Percentiles rank a stretch among this genome's conserved stretches.
Evolutionary conservation across 2,113 vertebrate species (phyloP).

Genomic region (Holacanthus passer): DNA sequence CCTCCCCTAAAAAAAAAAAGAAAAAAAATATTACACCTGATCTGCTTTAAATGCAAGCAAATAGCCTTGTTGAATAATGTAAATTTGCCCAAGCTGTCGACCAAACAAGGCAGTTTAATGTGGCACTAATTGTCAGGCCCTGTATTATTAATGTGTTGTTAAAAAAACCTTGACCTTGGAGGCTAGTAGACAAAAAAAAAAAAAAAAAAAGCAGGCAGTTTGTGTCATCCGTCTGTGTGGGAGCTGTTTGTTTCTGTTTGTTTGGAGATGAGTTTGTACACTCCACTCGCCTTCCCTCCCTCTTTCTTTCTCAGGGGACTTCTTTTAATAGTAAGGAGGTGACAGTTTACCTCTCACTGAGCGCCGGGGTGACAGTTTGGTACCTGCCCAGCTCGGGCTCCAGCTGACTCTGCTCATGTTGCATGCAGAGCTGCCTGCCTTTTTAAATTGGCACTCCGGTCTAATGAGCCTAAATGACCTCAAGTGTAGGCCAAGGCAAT

Average conservation of each 20-base stretch:
- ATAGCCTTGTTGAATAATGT: conserved; percentile 56
- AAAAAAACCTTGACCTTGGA: conserved; percentile 63
- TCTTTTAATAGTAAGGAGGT: conserved; percentile 82
- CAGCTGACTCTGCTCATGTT: conserved; percentile 18
- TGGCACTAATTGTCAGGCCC: conserved; percentile 52
- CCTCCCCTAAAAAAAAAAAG: conserved; percentile 9
- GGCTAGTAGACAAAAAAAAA: not conserved
- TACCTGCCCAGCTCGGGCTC: conserved; percentile 56
- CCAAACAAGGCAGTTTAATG: conserved; percentile 27
- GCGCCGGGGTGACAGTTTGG: conserved; percentile 61
- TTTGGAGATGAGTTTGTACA: conserved; percentile 65
- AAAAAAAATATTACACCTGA: conserved; percentile 55
- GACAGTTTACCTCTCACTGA: conserved; percentile 71
- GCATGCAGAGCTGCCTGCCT: conserved; percentile 25
- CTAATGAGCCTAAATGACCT: conserved; percentile 64
- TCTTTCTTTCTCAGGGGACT: conserved; percentile 59
- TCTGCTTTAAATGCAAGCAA: conserved; percentile 57
- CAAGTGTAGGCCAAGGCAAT: conserved; percentile 57
- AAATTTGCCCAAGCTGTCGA: conserved; percentile 33
- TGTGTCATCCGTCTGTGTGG: conserved; percentile 33
- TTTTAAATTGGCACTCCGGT: conserved; percentile 37
- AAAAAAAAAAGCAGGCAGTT: conserved; percentile 16
- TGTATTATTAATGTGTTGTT: conserved; percentile 60
- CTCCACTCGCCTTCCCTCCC: conserved; percentile 29
- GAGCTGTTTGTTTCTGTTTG: conserved; percentile 66